Conservation (phyloP, 1,140 invertebrate species). For the Dryas iulia region DNA sequence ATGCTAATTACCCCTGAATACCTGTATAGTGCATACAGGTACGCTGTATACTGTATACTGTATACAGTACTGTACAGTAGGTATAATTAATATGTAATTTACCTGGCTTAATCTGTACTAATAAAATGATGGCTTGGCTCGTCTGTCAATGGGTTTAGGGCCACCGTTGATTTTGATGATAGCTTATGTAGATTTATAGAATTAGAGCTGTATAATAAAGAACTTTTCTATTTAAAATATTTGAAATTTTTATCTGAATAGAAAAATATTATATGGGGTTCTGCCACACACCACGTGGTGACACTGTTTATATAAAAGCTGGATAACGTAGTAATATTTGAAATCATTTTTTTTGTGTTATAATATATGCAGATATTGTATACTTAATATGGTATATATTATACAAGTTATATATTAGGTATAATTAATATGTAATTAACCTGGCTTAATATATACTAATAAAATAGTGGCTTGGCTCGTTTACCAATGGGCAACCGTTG, state of each 20-base stretch:
- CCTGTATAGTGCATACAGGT: too few relatives aligned
- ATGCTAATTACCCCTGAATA: slow-evolving; percentile 37
- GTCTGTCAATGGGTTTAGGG: neutral
- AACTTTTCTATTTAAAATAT: too few relatives aligned
- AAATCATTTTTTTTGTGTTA: too few relatives aligned
- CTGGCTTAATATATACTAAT: slow-evolving; percentile 6
- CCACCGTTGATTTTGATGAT: neutral
- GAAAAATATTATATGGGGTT: too few relatives aligned
- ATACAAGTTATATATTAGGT: too few relatives aligned
- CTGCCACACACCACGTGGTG: too few relatives aligned
- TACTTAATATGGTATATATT: too few relatives aligned
- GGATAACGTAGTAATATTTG: too few relatives aligned
- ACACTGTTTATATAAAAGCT: too few relatives aligned
- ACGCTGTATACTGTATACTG: neutral
- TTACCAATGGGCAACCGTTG: neutral
- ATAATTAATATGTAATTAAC: slow-evolving; percentile 17
- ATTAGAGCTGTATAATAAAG: too few relatives aligned
- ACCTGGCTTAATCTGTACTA: slow-evolving; percentile 6
- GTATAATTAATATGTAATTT: slow-evolving; percentile 20
- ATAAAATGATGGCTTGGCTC: neutral
- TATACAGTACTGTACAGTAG: neutral
- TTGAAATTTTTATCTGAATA: too few relatives aligned
- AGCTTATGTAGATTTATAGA: neutral
- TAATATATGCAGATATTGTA: too few relatives aligned
- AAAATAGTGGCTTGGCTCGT: neutral